These are phyloP conservation scores for Beaufortia kweichowensis DNA, from an alignment of 2,113 vertebrate genomes.

Conservation along the genomic window DNA sequence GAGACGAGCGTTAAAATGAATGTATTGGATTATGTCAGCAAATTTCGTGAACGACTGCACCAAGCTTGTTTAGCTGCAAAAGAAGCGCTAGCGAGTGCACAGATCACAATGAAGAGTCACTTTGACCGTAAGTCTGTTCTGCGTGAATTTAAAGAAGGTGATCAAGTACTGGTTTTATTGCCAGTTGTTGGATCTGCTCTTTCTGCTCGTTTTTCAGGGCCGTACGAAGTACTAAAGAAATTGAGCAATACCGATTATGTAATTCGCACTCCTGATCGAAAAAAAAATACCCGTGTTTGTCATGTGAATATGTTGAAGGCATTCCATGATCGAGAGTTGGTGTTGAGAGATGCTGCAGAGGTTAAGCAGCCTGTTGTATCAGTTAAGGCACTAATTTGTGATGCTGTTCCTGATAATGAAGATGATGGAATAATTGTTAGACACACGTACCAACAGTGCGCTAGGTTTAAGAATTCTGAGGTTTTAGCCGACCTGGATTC, in stretches of 20 bases:
- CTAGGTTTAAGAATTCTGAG: too few species aligned
- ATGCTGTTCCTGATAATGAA: not conserved
- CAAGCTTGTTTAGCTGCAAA: too few species aligned
- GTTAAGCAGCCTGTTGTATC: too few species aligned
- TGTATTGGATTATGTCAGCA: too few species aligned
- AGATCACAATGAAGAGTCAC: too few species aligned
- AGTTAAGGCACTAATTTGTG: too few species aligned
- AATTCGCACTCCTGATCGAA: not conserved
- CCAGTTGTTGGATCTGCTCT: not conserved
- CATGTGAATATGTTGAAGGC: not conserved
- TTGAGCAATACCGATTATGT: not conserved
- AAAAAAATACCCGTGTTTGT: not conserved
- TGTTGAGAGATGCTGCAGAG: not conserved
- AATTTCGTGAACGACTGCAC: too few species aligned
- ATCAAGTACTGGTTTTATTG: not conserved
- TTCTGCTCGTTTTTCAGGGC: not conserved
- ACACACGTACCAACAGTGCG: too few species aligned
- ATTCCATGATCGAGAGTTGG: not conserved
- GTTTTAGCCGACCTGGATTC: too few species aligned
- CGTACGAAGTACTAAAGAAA: not conserved
- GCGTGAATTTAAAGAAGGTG: not conserved
- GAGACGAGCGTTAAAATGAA: too few species aligned
- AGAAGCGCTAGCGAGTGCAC: too few species aligned
- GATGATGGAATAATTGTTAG: too few species aligned
- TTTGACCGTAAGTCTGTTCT: not conserved